Evolutionary conservation across 1,140 invertebrate species (phyloP).

Genomic region (Fragariocoptes setiger): DNA sequence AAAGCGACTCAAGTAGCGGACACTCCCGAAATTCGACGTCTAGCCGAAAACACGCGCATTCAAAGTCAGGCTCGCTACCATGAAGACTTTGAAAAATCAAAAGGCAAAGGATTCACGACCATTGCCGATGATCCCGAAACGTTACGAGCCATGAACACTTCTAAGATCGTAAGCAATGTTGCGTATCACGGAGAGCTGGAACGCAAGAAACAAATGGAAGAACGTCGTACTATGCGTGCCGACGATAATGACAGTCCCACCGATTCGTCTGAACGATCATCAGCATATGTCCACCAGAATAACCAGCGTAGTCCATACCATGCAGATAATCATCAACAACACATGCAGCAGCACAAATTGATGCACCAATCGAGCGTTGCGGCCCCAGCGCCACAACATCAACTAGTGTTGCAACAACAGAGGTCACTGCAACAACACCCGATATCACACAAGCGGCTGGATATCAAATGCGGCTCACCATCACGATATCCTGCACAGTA

Average conservation of each 20-base stretch:
- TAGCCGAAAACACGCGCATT: slow-evolving; percentile 86
- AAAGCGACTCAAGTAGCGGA: slow-evolving; percentile 85
- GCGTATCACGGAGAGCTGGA: slow-evolving; percentile 74
- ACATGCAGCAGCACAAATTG: slow-evolving; percentile 12
- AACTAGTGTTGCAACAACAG: slow-evolving; percentile 3
- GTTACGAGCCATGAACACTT: slow-evolving; percentile 63
- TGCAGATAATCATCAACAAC: slow-evolving; percentile 4
- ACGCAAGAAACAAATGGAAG: slow-evolving; percentile 53
- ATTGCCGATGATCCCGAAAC: slow-evolving; percentile 56
- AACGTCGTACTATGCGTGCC: slow-evolving; percentile 33
- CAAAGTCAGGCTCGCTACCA: slow-evolving; percentile 91
- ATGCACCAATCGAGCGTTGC: slow-evolving; percentile 5
- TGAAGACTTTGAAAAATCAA: slow-evolving; percentile 78
- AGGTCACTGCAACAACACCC: slow-evolving; percentile 14
- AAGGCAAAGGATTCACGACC: slow-evolving; percentile 49
- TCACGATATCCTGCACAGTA: too few relatives aligned
- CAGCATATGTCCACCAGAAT: slow-evolving; percentile 5
- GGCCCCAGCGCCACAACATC: neutral
- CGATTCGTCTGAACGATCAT: slow-evolving; percentile 6
- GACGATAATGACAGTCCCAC: slow-evolving; percentile 6
- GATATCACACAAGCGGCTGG: too few relatives aligned
- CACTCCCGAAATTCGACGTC: slow-evolving; percentile 73
- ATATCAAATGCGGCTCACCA: too few relatives aligned
- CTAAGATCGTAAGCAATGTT: slow-evolving; percentile 70
- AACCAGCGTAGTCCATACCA: slow-evolving; percentile 7